Evolutionary conservation across 1,140 invertebrate species (phyloP).

Genomic region (Helicoverpa zea): DNA sequence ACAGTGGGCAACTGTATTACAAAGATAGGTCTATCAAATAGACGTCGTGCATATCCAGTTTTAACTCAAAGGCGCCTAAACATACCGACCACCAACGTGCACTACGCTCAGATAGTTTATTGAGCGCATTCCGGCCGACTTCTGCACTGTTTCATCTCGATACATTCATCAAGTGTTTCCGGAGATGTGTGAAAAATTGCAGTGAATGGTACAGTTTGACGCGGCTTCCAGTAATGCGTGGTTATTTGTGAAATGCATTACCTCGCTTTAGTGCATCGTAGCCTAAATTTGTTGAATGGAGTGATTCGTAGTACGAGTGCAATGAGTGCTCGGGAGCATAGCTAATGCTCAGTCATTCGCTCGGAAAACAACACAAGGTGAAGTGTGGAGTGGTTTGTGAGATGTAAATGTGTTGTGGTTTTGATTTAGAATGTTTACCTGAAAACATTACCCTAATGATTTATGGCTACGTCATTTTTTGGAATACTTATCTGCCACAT

Average conservation of each 20-base stretch:
- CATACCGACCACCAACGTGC: conserved; percentile 36
- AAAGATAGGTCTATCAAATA: conserved; percentile 26
- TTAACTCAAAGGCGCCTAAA: conserved; percentile 38
- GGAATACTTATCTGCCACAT: too few relatives aligned
- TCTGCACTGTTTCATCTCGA: conserved; percentile 34
- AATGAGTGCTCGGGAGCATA: not conserved
- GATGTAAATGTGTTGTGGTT: too few relatives aligned
- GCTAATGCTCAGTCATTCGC: too few relatives aligned
- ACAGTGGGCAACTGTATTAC: not conserved
- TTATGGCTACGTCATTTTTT: too few relatives aligned
- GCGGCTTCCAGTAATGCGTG: not conserved
- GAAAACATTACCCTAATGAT: too few relatives aligned
- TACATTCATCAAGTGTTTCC: conserved; percentile 38
- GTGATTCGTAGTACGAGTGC: not conserved
- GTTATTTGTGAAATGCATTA: conserved; percentile 1
- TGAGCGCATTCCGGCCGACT: conserved; percentile 29
- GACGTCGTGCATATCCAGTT: not conserved
- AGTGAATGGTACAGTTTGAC: not conserved
- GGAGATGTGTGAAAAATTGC: conserved; percentile 34
- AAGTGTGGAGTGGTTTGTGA: too few relatives aligned
- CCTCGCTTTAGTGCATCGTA: not conserved
- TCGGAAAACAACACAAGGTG: too few relatives aligned
- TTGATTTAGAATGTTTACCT: too few relatives aligned
- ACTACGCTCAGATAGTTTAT: conserved; percentile 30
- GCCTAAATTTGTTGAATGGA: not conserved